Evolutionary conservation across 1,140 invertebrate genomes (phyloP).

Genomic region (Zaprionus ornatus): DNA sequence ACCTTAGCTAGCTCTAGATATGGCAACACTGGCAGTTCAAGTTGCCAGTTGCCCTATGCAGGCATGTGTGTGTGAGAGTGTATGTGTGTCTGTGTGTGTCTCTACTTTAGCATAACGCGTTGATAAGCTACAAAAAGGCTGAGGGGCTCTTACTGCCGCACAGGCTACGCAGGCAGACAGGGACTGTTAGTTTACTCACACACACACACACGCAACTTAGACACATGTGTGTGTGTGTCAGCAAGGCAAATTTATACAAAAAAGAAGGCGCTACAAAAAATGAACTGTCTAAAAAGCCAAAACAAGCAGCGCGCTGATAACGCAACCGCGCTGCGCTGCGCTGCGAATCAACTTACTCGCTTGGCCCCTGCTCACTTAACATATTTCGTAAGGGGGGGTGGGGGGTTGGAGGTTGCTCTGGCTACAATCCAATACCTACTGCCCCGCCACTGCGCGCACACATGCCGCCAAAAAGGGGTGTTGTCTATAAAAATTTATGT

Average conservation of each 20-base stretch:
- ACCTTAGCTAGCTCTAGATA: constrained; percentile 33
- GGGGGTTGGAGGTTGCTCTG: background rate
- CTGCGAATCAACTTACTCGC: background rate
- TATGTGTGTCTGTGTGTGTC: background rate
- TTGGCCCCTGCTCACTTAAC: constrained; percentile 63
- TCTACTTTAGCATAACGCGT: constrained; percentile 67
- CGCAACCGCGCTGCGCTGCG: constrained; percentile 28
- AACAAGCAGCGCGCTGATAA: constrained; percentile 64
- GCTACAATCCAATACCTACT: background rate
- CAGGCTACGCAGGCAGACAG: constrained; percentile 10
- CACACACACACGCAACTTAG: background rate
- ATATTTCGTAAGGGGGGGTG: constrained; percentile 49
- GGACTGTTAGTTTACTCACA: constrained; percentile 43
- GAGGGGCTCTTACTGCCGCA: constrained; percentile 49
- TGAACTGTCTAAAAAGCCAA: constrained; percentile 55
- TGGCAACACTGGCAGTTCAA: constrained; percentile 22
- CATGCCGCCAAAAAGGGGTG: constrained; percentile 37
- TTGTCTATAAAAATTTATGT: constrained; percentile 81
- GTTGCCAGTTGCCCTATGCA: background rate
- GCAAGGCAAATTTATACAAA: constrained; percentile 56
- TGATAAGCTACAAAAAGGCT: constrained; percentile 68
- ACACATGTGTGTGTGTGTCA: background rate
- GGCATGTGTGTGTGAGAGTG: background rate
- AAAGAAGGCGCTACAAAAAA: constrained; percentile 32
- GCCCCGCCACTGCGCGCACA: background rate